Percentiles rank a stretch among this genome's conserved stretches.
phyloP scores from a whole-genome alignment of 2,888 invertebrate species.

The Epiblema foenella region DNA sequence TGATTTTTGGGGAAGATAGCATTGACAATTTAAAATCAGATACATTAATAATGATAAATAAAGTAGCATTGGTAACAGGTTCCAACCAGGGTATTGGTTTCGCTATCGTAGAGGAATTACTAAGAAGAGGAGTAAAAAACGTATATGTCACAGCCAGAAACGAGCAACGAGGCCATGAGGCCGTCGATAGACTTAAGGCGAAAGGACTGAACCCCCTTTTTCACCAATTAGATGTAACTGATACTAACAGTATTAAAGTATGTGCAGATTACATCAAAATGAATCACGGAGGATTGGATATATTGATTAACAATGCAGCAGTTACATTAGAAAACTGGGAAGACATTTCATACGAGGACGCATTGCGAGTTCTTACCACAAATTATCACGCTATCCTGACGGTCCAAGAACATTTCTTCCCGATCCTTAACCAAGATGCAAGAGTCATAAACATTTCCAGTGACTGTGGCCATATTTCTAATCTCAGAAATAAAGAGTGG shows the following conservation, averaged over 20 bases:
- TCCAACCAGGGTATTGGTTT: slow-evolving; percentile 88
- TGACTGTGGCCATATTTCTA: slow-evolving; percentile 53
- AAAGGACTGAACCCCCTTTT: slow-evolving; percentile 69
- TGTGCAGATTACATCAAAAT: slow-evolving; percentile 52
- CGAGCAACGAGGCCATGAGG: slow-evolving; percentile 77
- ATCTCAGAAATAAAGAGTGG: slow-evolving; percentile 52
- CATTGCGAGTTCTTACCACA: slow-evolving; percentile 51
- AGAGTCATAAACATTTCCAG: slow-evolving; percentile 54
- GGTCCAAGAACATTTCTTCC: slow-evolving; percentile 53
- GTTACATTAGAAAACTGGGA: slow-evolving; percentile 46
- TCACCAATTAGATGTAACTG: slow-evolving; percentile 55
- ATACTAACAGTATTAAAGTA: slow-evolving; percentile 50
- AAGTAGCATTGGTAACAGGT: slow-evolving; percentile 83
- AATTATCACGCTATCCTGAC: slow-evolving; percentile 53
- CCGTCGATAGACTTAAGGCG: slow-evolving; percentile 81
- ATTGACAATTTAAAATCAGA: too few relatives aligned
- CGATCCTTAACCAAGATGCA: slow-evolving; percentile 52
- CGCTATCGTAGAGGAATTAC: slow-evolving; percentile 85
- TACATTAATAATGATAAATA: slow-evolving; percentile 33
- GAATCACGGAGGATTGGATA: slow-evolving; percentile 55
- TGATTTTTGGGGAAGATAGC: background rate
- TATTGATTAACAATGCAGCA: slow-evolving; percentile 57
- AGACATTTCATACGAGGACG: slow-evolving; percentile 53
- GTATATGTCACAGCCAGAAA: slow-evolving; percentile 88
- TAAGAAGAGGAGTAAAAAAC: slow-evolving; percentile 84